Evolutionary conservation across 2,113 vertebrate genomes (phyloP), one percentile per base, ranked within the genome.

Genomic region (Bubo scandiacus): DNA sequence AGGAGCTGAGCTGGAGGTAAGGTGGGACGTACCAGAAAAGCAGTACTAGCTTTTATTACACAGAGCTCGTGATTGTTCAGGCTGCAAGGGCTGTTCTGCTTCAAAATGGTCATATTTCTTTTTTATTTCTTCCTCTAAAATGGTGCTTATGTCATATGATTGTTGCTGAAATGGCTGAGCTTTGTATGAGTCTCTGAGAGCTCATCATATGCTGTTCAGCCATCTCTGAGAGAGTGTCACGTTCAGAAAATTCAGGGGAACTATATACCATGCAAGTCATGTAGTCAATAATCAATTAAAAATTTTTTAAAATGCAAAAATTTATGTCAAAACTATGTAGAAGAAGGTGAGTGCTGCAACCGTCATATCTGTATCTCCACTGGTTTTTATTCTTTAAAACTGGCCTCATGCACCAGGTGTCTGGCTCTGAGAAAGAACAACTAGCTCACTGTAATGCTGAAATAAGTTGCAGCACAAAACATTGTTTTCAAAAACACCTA

Each of bases 281-380:
- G 2, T 11, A 51, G 22, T 17, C 55, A 75, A 47, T 34, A 88
- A 23, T 30, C 8, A 32, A 15, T 19, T 36, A 4, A 34, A 42
- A 40, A 6, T 0, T 0, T n/a, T 68, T 59, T 11, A 0, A 17
- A 71, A 66, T 17, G 16, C 42, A 63, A 51, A 22, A 51, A 89
- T 38, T 13, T 11, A 10, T 5, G 17, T 5, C 42, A 81, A 90
- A 88, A 74, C 4, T 2, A 2, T 5, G 13, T 15, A n/a, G 34
- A 54, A 12, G 12, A 74, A 59, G 18, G 23, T 0, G 0, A 78
- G 29, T 34, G 16, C 42, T 84, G 34, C 38, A 67, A 10, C 32
- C 51, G 45, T 23, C 57, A 19, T 4, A 4, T 20, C 55, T 71
- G 16, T 16, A 32, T 36, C 55, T 78, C 42, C 23, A 25, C 14